Percentiles rank a stretch among this genome's conserved stretches.
phyloP scores from a whole-genome alignment of 2,113 vertebrate species.

The Trachemys scripta region DNA sequence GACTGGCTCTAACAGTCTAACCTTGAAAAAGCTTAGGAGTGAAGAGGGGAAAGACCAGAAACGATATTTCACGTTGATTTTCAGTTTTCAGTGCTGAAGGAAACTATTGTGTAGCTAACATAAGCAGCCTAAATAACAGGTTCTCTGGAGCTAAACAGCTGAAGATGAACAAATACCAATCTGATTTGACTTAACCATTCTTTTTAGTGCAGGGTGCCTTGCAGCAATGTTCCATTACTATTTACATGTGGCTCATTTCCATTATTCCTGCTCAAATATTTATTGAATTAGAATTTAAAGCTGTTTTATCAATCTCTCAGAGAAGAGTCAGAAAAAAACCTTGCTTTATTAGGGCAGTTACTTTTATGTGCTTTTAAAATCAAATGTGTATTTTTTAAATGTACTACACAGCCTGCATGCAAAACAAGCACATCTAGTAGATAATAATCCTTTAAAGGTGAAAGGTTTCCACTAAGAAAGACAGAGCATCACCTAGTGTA shows the following conservation, averaged over 20 bases:
- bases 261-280: not conserved
- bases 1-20: not conserved
- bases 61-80: not conserved
- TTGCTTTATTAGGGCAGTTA: not conserved
- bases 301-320: not conserved
- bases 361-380: not conserved
- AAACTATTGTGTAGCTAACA: not conserved
- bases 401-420: not conserved
- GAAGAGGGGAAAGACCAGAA: not conserved
- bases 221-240: not conserved
- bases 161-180: not conserved
- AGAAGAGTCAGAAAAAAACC: not conserved
- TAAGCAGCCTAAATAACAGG: not conserved
- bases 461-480: not conserved
- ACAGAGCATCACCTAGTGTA: not conserved
- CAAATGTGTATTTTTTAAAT: not conserved
- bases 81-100: not conserved
- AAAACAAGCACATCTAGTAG: not conserved
- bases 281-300: not conserved
- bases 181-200: not conserved
- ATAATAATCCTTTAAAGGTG: not conserved
- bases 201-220: not conserved
- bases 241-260: fast-evolving
- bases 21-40: fast-evolving
- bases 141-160: not conserved